Evolutionary conservation across 2,113 vertebrate genomes (phyloP).

Genomic region (Stigmatopora argus): DNA sequence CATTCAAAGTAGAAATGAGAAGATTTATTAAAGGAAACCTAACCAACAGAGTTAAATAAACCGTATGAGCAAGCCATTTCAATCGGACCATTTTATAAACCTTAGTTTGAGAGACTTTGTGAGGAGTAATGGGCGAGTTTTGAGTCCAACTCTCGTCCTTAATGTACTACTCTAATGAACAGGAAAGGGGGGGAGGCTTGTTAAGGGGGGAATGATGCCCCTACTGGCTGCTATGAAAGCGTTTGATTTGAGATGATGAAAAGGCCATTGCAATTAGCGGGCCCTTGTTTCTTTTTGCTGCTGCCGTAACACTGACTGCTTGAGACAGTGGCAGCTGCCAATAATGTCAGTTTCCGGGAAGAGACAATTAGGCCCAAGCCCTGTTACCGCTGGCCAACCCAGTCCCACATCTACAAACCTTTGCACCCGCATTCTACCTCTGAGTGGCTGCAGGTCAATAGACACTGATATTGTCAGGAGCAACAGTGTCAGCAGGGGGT

Average conservation of each 20-base stretch:
- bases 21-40: too few species aligned
- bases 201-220: conserved; percentile 51
- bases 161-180: conserved; percentile 73
- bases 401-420: conserved; percentile 77
- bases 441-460: conserved; percentile 79
- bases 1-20: too few species aligned
- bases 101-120: conserved; percentile 25
- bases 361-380: conserved; percentile 76
- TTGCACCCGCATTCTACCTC: conserved; percentile 70
- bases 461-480: conserved; percentile 73
- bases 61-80: conserved; percentile 62
- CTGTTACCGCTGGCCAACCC: conserved; percentile 58
- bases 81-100: conserved; percentile 72
- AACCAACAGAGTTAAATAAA: conserved; percentile 71
- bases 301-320: conserved; percentile 68
- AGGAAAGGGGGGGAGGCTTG: conserved; percentile 28
- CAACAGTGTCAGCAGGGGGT: conserved; percentile 64
- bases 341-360: conserved; percentile 77
- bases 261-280: conserved; percentile 90
- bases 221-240: conserved; percentile 69
- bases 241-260: conserved; percentile 86
- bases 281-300: conserved; percentile 72
- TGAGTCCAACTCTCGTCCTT: conserved; percentile 38
- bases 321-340: conserved; percentile 83
- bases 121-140: conserved; percentile 9